Conservation (phyloP, 2,888 invertebrate species). For the Microplitis deprimator region DNA sequence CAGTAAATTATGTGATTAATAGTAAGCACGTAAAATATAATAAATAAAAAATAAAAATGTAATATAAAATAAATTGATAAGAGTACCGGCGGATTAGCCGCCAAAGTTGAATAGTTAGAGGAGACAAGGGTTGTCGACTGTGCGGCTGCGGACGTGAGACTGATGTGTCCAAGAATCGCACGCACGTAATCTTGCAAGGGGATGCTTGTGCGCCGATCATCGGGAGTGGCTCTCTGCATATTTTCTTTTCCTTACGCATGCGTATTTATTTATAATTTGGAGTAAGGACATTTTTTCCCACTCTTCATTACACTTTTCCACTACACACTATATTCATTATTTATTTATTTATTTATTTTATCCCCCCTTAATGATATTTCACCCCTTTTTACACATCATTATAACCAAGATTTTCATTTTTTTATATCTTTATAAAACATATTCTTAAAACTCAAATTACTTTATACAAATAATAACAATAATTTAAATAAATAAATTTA, state of each 20-base stretch:
- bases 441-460: background rate
- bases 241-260: slow-evolving; percentile 50
- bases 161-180: slow-evolving; percentile 63
- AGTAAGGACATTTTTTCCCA: slow-evolving; percentile 21
- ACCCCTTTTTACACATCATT: background rate
- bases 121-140: slow-evolving; percentile 60
- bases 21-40: background rate
- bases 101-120: slow-evolving; percentile 35
- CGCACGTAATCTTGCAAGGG: slow-evolving; percentile 59
- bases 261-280: slow-evolving; percentile 35
- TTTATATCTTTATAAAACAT: background rate
- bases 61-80: background rate
- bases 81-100: slow-evolving; percentile 22
- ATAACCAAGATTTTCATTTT: slow-evolving; percentile 1
- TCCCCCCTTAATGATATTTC: slow-evolving; percentile 7
- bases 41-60: background rate
- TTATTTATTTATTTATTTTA: background rate
- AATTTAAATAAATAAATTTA: background rate
- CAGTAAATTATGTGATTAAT: too few species aligned
- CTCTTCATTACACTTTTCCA: slow-evolving; percentile 5
- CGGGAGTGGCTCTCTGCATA: slow-evolving; percentile 55
- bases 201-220: slow-evolving; percentile 53
- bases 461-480: background rate
- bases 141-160: slow-evolving; percentile 69
- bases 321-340: slow-evolving; percentile 5